A percentile compares a stretch with the other conserved stretches of the same genome.
These are phyloP conservation scores for Pantherophis vulpinus DNA, from an alignment of 2,797 vertebrate species.

Conservation along the genomic window DNA sequence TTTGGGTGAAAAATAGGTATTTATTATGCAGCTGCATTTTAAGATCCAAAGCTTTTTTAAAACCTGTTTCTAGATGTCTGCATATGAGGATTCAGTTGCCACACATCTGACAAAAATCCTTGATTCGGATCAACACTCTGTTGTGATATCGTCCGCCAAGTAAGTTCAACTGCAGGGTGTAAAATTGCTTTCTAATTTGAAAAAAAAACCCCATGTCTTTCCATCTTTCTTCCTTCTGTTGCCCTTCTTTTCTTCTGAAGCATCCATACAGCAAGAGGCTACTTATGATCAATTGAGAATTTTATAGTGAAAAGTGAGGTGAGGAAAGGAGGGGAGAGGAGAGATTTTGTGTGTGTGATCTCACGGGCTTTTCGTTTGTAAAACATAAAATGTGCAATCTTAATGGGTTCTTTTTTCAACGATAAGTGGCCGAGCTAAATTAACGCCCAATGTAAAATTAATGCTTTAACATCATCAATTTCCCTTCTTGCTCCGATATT, in stretches of 20 bases:
- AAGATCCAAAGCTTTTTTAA: neutral
- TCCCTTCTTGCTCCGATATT: neutral
- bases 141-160: conserved; percentile 96
- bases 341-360: too few relatives aligned
- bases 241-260: too few relatives aligned
- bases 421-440: neutral
- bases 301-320: neutral
- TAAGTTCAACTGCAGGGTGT: conserved; percentile 67
- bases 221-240: neutral
- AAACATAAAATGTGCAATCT: neutral
- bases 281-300: neutral
- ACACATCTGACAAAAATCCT: conserved; percentile 96
- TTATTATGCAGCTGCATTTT: neutral
- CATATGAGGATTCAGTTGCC: conserved; percentile 94
- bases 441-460: neutral
- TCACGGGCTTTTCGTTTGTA: neutral
- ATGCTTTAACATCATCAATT: neutral
- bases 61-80: conserved; percentile 85
- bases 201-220: neutral
- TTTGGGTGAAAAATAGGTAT: neutral
- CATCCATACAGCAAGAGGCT: too few relatives aligned
- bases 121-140: conserved; percentile 93
- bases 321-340: neutral
- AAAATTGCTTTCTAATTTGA: neutral
- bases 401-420: neutral